Conservation (phyloP, 1,140 invertebrate genomes). For the Drosophila sturtevanti region DNA sequence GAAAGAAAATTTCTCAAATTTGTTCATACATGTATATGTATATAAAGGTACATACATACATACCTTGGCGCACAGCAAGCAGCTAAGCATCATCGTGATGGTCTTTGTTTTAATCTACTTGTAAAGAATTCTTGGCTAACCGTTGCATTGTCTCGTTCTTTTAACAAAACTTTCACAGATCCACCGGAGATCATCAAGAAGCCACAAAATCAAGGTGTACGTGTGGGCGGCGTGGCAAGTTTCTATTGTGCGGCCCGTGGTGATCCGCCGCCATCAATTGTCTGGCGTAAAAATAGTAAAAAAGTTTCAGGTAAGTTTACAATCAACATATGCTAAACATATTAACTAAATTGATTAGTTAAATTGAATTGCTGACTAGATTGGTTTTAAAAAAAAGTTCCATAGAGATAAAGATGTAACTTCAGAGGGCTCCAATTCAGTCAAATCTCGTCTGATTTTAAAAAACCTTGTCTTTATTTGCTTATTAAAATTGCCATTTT, state of each 20-base stretch:
- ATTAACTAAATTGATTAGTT: not conserved
- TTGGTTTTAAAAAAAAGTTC: not conserved
- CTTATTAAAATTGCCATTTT: too few relatives aligned
- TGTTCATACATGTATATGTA: too few relatives aligned
- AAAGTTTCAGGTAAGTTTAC: constrained; percentile 88
- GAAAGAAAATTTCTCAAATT: not conserved
- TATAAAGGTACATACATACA: not conserved
- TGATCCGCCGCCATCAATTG: constrained; percentile 93
- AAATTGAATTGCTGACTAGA: too few relatives aligned
- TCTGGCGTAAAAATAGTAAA: constrained; percentile 96
- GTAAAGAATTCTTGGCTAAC: constrained; percentile 33
- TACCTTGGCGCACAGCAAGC: not conserved
- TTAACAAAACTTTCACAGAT: constrained; percentile 86
- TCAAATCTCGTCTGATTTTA: too few relatives aligned
- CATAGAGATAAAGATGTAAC: too few relatives aligned
- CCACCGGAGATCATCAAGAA: constrained; percentile 94
- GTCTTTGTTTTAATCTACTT: constrained; percentile 2
- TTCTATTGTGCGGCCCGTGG: constrained; percentile 97
- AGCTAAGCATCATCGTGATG: not conserved
- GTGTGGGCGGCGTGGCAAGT: constrained; percentile 94
- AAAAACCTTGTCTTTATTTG: too few relatives aligned
- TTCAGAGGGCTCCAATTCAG: too few relatives aligned
- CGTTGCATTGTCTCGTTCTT: constrained; percentile 54
- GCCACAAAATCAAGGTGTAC: constrained; percentile 93
- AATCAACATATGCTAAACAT: not conserved